Evolutionary conservation across 2,797 vertebrate species (phyloP).

Genomic region (Merluccius polli): DNA sequence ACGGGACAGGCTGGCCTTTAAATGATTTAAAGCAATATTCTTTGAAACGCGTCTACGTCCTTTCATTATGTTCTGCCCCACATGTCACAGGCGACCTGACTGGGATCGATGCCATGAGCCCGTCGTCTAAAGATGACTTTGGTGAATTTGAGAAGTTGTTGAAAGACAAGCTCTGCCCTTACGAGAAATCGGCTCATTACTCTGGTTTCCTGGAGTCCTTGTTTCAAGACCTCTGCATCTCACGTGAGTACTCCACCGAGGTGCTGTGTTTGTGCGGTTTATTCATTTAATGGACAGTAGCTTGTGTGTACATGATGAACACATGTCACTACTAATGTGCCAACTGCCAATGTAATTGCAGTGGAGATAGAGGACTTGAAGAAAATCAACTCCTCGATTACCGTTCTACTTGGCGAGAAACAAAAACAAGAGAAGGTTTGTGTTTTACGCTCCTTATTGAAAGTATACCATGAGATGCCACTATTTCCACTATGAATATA

Average conservation of each 20-base stretch:
- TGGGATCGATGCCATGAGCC: constrained; percentile 86
- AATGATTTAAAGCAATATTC: not conserved
- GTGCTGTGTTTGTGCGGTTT: not conserved
- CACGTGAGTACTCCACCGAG: constrained; percentile 54
- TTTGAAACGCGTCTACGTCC: not conserved
- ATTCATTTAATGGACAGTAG: not conserved
- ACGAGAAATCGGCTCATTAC: constrained; percentile 83
- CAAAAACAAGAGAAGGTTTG: constrained; percentile 89
- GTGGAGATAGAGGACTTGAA: constrained; percentile 89
- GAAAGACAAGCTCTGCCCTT: constrained; percentile 84
- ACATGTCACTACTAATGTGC: not conserved
- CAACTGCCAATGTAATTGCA: constrained; percentile 36
- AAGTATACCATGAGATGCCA: not conserved
- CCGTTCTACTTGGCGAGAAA: constrained; percentile 85
- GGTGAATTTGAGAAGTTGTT: constrained; percentile 84
- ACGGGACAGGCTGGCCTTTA: not conserved
- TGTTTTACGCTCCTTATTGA: not conserved
- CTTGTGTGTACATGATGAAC: not conserved
- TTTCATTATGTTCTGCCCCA: not conserved
- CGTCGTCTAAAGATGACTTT: constrained; percentile 85
- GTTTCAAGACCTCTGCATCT: constrained; percentile 83
- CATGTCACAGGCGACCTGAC: constrained; percentile 62
- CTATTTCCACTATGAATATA: not conserved
- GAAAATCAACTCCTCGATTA: constrained; percentile 83
- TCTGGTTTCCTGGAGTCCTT: constrained; percentile 80